phyloP scores from a whole-genome alignment of 2,797 vertebrate genomes.

The Mormyrops boulengeri region DNA sequence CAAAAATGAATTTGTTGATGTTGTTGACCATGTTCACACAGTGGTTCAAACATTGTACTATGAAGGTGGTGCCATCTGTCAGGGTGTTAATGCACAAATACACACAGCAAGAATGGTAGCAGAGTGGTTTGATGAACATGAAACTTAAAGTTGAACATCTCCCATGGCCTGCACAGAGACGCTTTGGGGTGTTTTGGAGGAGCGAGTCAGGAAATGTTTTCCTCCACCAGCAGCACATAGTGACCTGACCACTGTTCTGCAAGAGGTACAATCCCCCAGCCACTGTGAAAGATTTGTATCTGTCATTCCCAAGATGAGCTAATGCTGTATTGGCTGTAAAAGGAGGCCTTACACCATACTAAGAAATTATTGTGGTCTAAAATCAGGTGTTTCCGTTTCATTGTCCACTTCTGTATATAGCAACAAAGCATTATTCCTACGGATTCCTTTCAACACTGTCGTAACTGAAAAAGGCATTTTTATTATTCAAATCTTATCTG shows the following conservation, averaged over 20 bases:
- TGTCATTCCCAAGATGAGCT: background rate
- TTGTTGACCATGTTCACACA: background rate
- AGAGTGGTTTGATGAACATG: background rate
- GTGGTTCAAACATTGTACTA: background rate
- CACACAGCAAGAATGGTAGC: background rate
- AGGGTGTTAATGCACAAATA: background rate
- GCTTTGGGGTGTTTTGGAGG: background rate
- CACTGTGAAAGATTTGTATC: background rate
- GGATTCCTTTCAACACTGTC: background rate
- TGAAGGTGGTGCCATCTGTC: background rate
- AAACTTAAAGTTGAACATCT: background rate
- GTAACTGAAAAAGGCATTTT: background rate
- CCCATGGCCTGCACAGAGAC: background rate
- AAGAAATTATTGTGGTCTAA: background rate
- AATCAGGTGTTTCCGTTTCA: background rate
- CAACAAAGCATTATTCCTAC: background rate
- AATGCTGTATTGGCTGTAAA: background rate
- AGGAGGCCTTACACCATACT: background rate
- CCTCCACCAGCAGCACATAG: background rate
- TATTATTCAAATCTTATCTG: background rate
- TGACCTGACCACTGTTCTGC: background rate
- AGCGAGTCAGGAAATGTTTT: background rate
- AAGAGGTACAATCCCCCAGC: background rate
- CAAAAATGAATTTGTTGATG: too few species aligned
- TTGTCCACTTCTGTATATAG: background rate